Conservation (phyloP, 2,113 vertebrate species). For the Bettongia penicillata region DNA sequence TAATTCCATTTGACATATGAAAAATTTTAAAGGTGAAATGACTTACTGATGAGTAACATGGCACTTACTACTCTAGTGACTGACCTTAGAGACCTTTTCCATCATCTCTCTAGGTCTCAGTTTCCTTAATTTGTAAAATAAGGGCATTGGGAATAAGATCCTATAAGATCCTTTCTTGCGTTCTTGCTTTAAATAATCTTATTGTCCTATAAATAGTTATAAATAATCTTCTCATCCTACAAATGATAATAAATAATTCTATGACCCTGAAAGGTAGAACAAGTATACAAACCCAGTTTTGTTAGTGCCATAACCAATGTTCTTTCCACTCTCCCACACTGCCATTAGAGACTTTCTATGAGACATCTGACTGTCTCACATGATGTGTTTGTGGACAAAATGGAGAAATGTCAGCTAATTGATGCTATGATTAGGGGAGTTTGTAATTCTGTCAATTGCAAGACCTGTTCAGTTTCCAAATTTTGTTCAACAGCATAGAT, state of each 20-base stretch:
- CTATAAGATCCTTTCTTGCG: not conserved
- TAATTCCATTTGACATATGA: not conserved
- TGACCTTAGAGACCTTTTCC: not conserved
- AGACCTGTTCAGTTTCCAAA: not conserved
- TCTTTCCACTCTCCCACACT: not conserved
- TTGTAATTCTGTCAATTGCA: not conserved
- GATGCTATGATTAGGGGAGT: not conserved
- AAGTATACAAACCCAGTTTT: not conserved
- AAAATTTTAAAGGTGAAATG: not conserved
- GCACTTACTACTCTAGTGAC: not conserved
- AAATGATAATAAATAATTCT: not conserved
- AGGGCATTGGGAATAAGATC: not conserved
- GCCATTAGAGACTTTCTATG: not conserved
- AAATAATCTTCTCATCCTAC: no score
- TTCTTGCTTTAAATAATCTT: not conserved
- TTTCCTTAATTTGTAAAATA: not conserved
- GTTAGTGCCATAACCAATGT: not conserved
- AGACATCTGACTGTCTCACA: not conserved
- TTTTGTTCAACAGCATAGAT: not conserved
- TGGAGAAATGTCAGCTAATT: not conserved
- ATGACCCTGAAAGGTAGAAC: not conserved
- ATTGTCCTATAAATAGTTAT: no score
- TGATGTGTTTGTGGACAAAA: not conserved
- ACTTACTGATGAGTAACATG: not conserved
- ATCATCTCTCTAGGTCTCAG: not conserved